These are phyloP conservation scores for Perdita meconis DNA, from an alignment of 2,888 invertebrate genomes.

Conservation along the genomic window DNA sequence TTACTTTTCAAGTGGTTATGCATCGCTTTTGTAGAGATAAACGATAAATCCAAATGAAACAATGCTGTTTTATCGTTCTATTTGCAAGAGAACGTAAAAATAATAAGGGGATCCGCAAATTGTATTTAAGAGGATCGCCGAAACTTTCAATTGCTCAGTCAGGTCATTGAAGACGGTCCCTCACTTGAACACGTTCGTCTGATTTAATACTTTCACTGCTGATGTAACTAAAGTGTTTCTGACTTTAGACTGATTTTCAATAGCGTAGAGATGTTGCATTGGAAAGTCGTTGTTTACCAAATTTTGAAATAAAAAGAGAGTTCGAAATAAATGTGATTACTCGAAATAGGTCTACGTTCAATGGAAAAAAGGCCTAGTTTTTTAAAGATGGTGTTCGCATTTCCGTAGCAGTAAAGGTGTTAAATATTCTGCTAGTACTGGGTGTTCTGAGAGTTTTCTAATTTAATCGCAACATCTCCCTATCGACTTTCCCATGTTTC, in stretches of 20 bases:
- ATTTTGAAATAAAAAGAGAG: no score
- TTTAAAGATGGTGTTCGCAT: no score
- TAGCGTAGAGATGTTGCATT: no score
- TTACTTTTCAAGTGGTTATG: background rate
- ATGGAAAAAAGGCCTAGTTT: no score
- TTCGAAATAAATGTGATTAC: no score
- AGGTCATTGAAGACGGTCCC: slow-evolving; percentile 70
- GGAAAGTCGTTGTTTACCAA: no score
- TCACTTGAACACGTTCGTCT: slow-evolving; percentile 69
- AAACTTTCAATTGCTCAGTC: slow-evolving; percentile 69
- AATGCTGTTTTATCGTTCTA: slow-evolving; percentile 23
- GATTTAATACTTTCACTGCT: no score
- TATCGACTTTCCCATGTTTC: slow-evolving; percentile 26
- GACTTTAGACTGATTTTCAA: no score
- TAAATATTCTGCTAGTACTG: slow-evolving; percentile 69
- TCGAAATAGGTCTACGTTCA: no score
- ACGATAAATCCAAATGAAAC: background rate
- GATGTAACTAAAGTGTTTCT: no score
- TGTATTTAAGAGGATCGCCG: slow-evolving; percentile 43
- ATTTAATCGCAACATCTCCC: slow-evolving; percentile 66
- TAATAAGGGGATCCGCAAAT: slow-evolving; percentile 26
- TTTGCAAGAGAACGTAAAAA: slow-evolving; percentile 2
- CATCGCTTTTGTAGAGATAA: no score
- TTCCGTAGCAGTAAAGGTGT: no score
- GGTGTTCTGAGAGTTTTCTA: slow-evolving; percentile 69